These are phyloP conservation scores for Myiothlypis chrysogaster DNA, from an alignment of 2,797 vertebrate species.

Conservation along the genomic window DNA sequence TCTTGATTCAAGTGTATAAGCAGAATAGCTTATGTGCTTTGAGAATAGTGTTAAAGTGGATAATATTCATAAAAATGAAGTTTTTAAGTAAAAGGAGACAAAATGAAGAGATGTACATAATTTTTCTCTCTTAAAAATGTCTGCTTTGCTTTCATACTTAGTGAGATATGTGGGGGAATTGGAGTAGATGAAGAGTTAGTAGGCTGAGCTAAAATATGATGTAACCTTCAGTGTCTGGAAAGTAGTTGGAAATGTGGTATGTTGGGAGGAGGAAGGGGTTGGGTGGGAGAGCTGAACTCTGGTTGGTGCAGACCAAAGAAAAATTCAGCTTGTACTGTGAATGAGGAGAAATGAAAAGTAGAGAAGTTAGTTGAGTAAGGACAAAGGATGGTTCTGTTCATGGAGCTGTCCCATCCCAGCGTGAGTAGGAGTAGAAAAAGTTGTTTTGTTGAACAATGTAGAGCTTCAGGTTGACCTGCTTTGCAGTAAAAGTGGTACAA, in stretches of 20 bases:
- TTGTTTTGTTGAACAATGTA: not conserved
- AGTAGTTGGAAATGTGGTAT: not conserved
- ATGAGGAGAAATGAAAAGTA: not conserved
- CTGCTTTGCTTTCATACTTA: not conserved
- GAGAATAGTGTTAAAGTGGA: not conserved
- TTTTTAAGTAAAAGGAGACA: not conserved
- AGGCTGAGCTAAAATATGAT: not conserved
- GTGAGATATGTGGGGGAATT: not conserved
- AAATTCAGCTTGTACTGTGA: not conserved
- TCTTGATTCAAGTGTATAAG: not conserved
- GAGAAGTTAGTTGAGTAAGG: not conserved
- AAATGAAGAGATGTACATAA: not conserved
- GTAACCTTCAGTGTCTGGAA: not conserved
- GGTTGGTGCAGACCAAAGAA: not conserved
- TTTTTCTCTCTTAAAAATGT: not conserved
- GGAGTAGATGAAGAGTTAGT: not conserved
- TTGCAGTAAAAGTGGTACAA: not conserved
- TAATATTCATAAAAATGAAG: not conserved
- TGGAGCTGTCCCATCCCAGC: not conserved
- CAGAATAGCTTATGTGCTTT: not conserved
- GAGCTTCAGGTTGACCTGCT: not conserved
- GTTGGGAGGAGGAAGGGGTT: not conserved
- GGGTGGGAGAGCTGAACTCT: not conserved
- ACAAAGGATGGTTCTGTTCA: not conserved
- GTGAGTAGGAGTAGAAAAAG: not conserved